These are phyloP conservation scores for Spodoptera littoralis DNA, from an alignment of 2,888 invertebrate genomes.

Conservation along the genomic window DNA sequence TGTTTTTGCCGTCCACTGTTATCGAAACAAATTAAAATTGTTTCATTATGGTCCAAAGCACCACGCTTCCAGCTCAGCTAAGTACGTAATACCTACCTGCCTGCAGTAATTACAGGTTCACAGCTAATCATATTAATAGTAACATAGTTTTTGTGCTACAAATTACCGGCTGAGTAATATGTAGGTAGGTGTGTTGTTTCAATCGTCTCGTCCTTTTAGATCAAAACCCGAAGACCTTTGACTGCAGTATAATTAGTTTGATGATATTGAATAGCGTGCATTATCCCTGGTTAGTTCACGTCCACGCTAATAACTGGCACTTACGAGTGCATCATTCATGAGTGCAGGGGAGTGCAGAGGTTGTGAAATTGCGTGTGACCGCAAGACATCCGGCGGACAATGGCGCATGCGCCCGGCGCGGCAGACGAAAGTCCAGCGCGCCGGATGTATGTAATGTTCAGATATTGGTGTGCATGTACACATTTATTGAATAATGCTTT, in stretches of 20 bases:
- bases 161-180: slow-evolving; percentile 54
- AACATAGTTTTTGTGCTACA: slow-evolving; percentile 53
- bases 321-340: slow-evolving; percentile 76
- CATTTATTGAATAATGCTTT: slow-evolving; percentile 69
- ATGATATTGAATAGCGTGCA: slow-evolving; percentile 9
- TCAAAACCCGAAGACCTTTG: slow-evolving; percentile 48
- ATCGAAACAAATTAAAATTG: slow-evolving; percentile 44
- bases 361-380: slow-evolving; percentile 88
- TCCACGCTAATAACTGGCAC: slow-evolving; percentile 56
- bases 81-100: slow-evolving; percentile 40
- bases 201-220: slow-evolving; percentile 50
- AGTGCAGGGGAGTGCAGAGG: slow-evolving; percentile 74
- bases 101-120: slow-evolving; percentile 57
- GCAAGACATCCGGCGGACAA: slow-evolving; percentile 88
- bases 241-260: slow-evolving; percentile 18
- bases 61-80: slow-evolving; percentile 21
- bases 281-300: slow-evolving; percentile 49
- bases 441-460: slow-evolving; percentile 85
- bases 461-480: slow-evolving; percentile 76
- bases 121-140: slow-evolving; percentile 57
- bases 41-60: slow-evolving; percentile 40
- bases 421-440: slow-evolving; percentile 74
- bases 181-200: slow-evolving; percentile 45
- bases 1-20: slow-evolving; percentile 35
- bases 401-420: slow-evolving; percentile 70